Evolutionary conservation across 2,797 vertebrate species (phyloP).

Genomic region (Tolypeutes matacus): DNA sequence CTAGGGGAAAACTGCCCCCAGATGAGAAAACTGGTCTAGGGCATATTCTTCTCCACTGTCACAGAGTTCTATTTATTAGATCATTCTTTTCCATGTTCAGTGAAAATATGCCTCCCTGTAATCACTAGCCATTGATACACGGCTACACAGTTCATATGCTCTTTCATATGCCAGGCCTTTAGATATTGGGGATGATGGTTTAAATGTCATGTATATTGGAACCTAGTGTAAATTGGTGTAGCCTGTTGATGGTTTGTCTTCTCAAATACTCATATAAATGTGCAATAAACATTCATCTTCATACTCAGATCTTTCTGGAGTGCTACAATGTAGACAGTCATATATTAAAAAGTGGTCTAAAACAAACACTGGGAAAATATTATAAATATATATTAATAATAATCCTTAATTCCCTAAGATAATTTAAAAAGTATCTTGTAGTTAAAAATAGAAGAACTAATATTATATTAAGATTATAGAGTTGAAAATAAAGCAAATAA

Average conservation of each 20-base stretch:
- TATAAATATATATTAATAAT: slow-evolving; percentile 63
- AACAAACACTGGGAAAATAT: slow-evolving; percentile 40
- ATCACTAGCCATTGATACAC: not conserved
- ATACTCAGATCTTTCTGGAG: not conserved
- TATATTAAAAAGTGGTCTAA: slow-evolving; percentile 60
- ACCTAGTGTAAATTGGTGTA: not conserved
- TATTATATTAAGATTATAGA: slow-evolving; percentile 64
- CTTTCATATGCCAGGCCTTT: not conserved
- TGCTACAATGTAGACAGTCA: not conserved
- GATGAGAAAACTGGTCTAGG: not conserved
- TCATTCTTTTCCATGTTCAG: not conserved
- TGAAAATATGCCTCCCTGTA: not conserved
- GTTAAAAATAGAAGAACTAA: slow-evolving; percentile 53
- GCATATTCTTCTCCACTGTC: not conserved
- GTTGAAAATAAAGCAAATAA: slow-evolving; percentile 57
- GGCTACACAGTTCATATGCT: not conserved
- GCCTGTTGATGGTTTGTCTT: not conserved
- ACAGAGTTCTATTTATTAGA: not conserved
- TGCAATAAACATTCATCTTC: not conserved
- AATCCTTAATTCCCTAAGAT: slow-evolving; percentile 51
- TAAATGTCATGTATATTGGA: not conserved
- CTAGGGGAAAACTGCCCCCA: not conserved
- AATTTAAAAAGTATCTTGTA: slow-evolving; percentile 32
- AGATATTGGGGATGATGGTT: not conserved
- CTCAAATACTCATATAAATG: not conserved